A percentile compares a stretch with the other conserved stretches of the same genome.
These are phyloP conservation scores for Apamea monoglypha DNA, from an alignment of 2,888 invertebrate genomes.

Conservation along the genomic window DNA sequence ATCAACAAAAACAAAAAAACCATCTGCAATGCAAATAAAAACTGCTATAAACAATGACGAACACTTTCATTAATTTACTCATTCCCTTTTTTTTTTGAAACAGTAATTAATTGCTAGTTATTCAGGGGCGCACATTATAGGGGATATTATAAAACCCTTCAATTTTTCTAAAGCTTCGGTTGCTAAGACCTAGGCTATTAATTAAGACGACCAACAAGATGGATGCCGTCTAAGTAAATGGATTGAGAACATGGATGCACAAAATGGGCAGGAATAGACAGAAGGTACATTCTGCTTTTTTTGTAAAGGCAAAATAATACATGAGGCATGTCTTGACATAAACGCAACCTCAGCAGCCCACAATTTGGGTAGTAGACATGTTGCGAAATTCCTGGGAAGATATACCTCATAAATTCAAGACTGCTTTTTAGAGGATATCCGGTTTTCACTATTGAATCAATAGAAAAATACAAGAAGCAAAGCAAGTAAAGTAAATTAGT, in stretches of 20 bases:
- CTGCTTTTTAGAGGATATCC: neutral
- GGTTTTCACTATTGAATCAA: neutral
- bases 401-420: neutral
- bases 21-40: slow-evolving; percentile 55
- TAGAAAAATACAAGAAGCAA: neutral
- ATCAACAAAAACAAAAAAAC: slow-evolving; percentile 23
- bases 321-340: neutral
- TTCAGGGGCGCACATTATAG: slow-evolving; percentile 48
- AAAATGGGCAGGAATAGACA: neutral
- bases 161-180: slow-evolving; percentile 51
- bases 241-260: slow-evolving; percentile 52
- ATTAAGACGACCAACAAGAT: slow-evolving; percentile 63
- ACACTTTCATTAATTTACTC: slow-evolving; percentile 53
- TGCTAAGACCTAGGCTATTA: slow-evolving; percentile 66
- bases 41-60: slow-evolving; percentile 52
- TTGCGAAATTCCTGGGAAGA: neutral
- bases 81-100: slow-evolving; percentile 52
- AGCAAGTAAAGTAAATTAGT: neutral
- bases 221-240: slow-evolving; percentile 60
- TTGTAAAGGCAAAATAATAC: neutral
- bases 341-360: neutral
- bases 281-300: neutral
- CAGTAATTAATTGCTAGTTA: slow-evolving; percentile 61
- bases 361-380: neutral
- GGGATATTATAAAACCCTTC: slow-evolving; percentile 47